Conservation (phyloP, 1,140 invertebrate genomes). For the Penaeus vannamei region DNA sequence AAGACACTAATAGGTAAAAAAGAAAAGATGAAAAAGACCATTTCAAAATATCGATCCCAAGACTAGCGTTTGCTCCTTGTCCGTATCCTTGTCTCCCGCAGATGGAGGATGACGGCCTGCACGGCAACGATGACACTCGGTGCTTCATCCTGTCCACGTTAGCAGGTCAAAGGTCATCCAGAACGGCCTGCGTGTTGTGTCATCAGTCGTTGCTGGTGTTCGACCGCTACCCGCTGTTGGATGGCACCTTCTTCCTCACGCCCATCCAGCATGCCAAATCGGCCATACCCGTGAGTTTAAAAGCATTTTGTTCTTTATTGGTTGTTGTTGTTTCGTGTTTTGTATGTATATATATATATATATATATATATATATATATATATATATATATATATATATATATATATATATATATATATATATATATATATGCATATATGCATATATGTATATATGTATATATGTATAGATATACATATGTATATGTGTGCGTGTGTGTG, state of each 20-base stretch:
- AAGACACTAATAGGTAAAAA: conserved; percentile 1
- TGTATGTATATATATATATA: too few relatives aligned
- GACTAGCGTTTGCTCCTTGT: conserved; percentile 68
- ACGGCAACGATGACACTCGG: conserved; percentile 96
- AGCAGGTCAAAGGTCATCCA: conserved; percentile 85
- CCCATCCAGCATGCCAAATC: conserved; percentile 88
- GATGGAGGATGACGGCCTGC: conserved; percentile 98
- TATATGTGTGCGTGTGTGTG: too few relatives aligned
- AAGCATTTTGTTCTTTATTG: not conserved
- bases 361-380: too few relatives aligned
- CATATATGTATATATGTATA: too few relatives aligned
- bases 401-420: too few relatives aligned
- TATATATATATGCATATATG: too few relatives aligned
- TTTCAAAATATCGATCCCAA: conserved; percentile 3
- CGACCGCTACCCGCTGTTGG: conserved; percentile 95
- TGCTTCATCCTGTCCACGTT: conserved; percentile 93
- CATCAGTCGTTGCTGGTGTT: conserved; percentile 90
- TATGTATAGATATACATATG: too few relatives aligned
- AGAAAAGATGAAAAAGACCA: not conserved
- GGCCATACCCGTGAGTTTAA: conserved; percentile 83
- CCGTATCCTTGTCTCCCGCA: conserved; percentile 71
- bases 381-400: too few relatives aligned
- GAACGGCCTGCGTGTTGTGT: conserved; percentile 91
- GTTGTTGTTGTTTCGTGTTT: not conserved
- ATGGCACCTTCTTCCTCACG: conserved; percentile 97